These are phyloP conservation scores for Drosophila longiperda DNA, from an alignment of 2,888 invertebrate species.

Conservation along the genomic window DNA sequence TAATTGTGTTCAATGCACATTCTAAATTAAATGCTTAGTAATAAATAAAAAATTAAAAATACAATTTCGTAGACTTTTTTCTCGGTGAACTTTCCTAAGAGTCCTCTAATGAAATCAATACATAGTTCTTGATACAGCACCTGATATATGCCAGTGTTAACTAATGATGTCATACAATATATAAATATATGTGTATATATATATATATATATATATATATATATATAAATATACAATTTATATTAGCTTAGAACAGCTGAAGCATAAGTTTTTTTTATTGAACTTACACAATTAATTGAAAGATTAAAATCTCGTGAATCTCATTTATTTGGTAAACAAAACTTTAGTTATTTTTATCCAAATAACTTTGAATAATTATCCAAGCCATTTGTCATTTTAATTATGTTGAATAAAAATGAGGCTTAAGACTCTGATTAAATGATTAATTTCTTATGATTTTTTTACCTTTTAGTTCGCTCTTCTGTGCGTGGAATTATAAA, in stretches of 20 bases:
- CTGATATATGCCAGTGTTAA: slow-evolving; percentile 28
- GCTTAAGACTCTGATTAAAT: not conserved
- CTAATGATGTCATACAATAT: slow-evolving; percentile 44
- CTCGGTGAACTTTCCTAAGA: not conserved
- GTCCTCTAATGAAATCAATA: slow-evolving; percentile 10
- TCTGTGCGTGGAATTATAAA: not conserved
- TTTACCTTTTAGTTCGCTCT: not conserved
- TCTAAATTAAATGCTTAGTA: slow-evolving; percentile 31
- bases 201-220: no score
- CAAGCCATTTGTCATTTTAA: slow-evolving; percentile 15
- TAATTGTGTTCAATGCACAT: slow-evolving; percentile 7
- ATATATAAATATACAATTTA: not conserved
- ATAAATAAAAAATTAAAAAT: slow-evolving; percentile 18
- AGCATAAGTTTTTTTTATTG: not conserved
- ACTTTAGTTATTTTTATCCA: not conserved
- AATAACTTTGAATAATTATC: slow-evolving; percentile 34
- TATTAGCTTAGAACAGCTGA: not conserved
- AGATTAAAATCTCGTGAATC: not conserved
- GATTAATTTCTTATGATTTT: not conserved
- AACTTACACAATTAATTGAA: not conserved
- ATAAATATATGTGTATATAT: no score
- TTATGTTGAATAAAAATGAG: slow-evolving; percentile 12
- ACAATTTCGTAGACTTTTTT: not conserved
- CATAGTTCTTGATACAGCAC: slow-evolving; percentile 9
- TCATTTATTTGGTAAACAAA: not conserved